Percentiles rank a stretch among this genome's conserved stretches.
These are phyloP conservation scores for Brachystomella parvula DNA, from an alignment of 1,140 invertebrate species.

Conservation along the genomic window DNA sequence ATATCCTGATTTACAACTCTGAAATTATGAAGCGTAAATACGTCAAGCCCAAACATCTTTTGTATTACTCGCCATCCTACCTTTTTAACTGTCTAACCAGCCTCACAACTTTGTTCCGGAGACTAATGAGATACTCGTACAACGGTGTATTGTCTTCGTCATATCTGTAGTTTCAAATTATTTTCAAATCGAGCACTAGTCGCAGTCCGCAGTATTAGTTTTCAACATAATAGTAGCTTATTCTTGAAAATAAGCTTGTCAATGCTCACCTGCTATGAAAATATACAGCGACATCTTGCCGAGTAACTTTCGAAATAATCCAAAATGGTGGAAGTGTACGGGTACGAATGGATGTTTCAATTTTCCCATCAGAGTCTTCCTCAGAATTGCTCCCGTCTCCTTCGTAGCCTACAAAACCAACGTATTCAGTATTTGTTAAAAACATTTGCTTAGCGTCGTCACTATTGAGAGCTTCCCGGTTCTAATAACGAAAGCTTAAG, in stretches of 20 bases:
- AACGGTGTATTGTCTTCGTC: conserved; percentile 25
- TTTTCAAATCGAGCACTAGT: not conserved
- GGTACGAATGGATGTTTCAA: conserved; percentile 4
- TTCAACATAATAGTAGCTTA: conserved; percentile 3
- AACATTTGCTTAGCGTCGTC: not conserved
- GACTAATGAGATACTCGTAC: conserved; percentile 9
- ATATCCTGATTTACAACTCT: conserved; percentile 65
- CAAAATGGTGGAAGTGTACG: conserved; percentile 61
- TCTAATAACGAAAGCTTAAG: no score
- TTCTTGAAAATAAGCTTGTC: no score
- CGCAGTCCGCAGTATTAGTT: not conserved
- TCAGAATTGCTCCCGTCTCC: conserved; percentile 56
- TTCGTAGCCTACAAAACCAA: conserved; percentile 51
- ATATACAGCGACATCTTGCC: conserved; percentile 56
- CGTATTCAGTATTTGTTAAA: no score
- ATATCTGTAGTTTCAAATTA: conserved; percentile 46
- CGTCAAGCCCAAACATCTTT: not conserved
- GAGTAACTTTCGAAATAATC: conserved; percentile 59
- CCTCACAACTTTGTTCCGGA: conserved; percentile 21
- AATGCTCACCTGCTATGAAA: conserved; percentile 55
- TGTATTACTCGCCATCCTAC: conserved; percentile 3
- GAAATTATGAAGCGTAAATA: conserved; percentile 43
- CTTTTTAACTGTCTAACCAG: conserved; percentile 12
- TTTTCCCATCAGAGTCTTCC: conserved; percentile 50
- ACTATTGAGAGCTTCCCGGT: not conserved